A percentile compares a stretch with the other conserved stretches of the same genome.
Conservation (phyloP, 2,113 vertebrate genomes). For the Indicator indicator region DNA sequence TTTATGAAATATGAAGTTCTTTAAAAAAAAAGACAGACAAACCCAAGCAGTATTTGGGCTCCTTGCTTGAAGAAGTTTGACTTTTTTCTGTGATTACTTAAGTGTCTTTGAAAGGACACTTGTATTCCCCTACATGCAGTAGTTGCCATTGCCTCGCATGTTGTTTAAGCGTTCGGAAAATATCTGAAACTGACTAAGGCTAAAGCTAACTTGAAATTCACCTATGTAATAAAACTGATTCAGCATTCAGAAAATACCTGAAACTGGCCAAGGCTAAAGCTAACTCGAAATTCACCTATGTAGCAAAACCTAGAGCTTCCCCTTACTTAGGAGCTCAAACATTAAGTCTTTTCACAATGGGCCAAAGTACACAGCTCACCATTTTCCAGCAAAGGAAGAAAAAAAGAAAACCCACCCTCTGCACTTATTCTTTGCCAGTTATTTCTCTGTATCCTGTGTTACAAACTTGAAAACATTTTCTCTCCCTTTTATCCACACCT, state of each 20-base stretch:
- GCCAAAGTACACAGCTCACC: conserved; percentile 32
- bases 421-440: not conserved
- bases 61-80: not conserved
- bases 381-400: not conserved
- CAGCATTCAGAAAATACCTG: not conserved
- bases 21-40: not conserved
- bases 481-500: not conserved
- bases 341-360: not conserved
- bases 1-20: not conserved
- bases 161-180: conserved; percentile 5
- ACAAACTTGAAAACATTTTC: not conserved
- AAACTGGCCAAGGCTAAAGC: not conserved
- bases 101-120: not conserved
- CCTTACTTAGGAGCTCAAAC: not conserved
- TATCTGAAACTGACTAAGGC: not conserved
- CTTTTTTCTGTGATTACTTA: not conserved
- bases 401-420: not conserved
- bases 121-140: not conserved
- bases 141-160: not conserved
- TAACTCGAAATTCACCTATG: not conserved
- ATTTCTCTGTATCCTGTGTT: not conserved
- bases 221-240: not conserved
- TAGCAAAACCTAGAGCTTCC: not conserved
- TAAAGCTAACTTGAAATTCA: not conserved
- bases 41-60: not conserved